Conservation (phyloP, 2,113 vertebrate genomes). For the Entelurus aequoreus region DNA sequence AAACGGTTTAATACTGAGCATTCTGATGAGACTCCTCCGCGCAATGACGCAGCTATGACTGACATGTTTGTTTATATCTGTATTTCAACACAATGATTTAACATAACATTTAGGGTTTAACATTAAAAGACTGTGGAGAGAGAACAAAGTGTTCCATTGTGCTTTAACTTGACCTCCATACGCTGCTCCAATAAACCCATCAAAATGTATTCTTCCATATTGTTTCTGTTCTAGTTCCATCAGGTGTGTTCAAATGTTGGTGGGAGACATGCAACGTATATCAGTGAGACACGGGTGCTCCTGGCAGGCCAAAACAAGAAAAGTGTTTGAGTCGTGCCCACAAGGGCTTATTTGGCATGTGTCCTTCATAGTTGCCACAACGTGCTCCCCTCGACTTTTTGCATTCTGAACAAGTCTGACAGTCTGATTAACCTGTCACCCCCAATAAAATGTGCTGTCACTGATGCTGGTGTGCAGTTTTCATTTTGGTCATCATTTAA, state of each 20-base stretch:
- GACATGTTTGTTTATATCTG: constrained; percentile 57
- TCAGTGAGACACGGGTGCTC: constrained; percentile 39
- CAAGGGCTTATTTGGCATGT: constrained; percentile 18
- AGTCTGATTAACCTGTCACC: constrained; percentile 53
- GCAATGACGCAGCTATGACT: constrained; percentile 7
- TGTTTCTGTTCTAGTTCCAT: constrained; percentile 43
- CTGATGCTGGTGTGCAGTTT: constrained; percentile 45
- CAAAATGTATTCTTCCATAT: constrained; percentile 37
- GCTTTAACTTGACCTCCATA: constrained; percentile 34
- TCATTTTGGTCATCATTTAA: neutral
- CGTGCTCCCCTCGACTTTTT: constrained; percentile 30
- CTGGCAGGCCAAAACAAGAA: constrained; percentile 12
- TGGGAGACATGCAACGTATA: constrained; percentile 15
- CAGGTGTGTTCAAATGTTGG: constrained; percentile 15
- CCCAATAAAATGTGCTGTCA: constrained; percentile 71
- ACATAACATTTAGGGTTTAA: constrained; percentile 34
- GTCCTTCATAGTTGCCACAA: constrained; percentile 36
- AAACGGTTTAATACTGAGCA: neutral
- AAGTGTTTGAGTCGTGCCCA: constrained; percentile 9
- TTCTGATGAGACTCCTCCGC: constrained; percentile 12
- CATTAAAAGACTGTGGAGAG: constrained; percentile 25
- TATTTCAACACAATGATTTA: constrained; percentile 61
- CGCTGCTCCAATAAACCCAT: constrained; percentile 41
- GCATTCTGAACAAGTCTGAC: constrained; percentile 52
- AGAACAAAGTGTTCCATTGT: constrained; percentile 25